Evolutionary conservation across 2,113 vertebrate species (phyloP), one percentile per base, ranked within the genome.

Genomic region (Syrmaticus mikado): DNA sequence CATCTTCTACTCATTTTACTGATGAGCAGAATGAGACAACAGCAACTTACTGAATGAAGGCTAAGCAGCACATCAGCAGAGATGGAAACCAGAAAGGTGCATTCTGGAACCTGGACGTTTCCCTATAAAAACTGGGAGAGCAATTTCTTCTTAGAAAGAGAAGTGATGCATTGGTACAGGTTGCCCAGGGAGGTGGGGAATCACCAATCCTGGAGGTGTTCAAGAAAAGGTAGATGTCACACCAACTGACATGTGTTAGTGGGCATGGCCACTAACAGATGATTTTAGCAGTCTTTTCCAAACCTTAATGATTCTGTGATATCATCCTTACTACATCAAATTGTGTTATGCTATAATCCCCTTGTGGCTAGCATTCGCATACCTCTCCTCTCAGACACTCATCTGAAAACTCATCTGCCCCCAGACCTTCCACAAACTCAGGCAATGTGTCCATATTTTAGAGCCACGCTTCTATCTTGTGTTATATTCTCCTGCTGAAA

Each of bases 1-100:
- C 50, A 5, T 16, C 4, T 34, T 75, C 28, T 20, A 65, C 3
- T 8, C 34, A 17, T 81, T 90, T 87, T 58, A 72, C 14, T 17
- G 10, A 41, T 25, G 30, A n/a, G 10, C 40, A 73, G 38, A 27
- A 14, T 4, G 17, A 64, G 45, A 30, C 0, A 0, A 21, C 11
- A 52, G 13, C 21, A 85, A 8, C 34, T 74, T 48, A 21, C 45
- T 21, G 28, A 67, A 34, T n/a, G 7, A 55, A 43, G 28, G 38
- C 32, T 46, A 7, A 0, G 0, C 4, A 53, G 48, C 21, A 24
- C 3, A 5, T 20, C 50, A 73, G 50, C 24, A 67, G 24, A 55
- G 11, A 7, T 1, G 65, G 41, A 46, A 28, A 9, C 8, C 3
- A 50, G 32, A 66, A 70, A 81, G 68, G 18, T 66, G 10, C 43